phyloP scores from a whole-genome alignment of 1,140 invertebrate genomes.

The Zelostemma sp. region DNA sequence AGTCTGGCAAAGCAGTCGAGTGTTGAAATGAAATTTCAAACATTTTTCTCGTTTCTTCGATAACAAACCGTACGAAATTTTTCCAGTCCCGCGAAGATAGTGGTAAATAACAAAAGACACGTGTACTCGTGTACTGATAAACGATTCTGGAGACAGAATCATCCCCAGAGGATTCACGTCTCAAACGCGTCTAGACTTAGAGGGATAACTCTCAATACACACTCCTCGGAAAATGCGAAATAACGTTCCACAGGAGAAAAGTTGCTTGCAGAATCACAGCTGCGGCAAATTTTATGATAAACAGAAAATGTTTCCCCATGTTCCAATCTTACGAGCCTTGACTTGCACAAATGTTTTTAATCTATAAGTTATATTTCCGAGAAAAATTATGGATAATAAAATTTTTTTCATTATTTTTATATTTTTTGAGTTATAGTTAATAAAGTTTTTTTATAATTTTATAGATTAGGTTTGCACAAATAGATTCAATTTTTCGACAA shows the following conservation, averaged over 20 bases:
- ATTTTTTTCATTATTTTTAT: too few relatives aligned
- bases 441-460: too few relatives aligned
- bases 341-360: not conserved
- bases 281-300: constrained; percentile 4
- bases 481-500: too few relatives aligned
- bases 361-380: too few relatives aligned
- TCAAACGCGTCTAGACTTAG: constrained; percentile 19
- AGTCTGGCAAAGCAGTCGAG: too few relatives aligned
- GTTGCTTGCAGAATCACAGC: not conserved
- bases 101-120: constrained; percentile 26
- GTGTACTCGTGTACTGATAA: constrained; percentile 31
- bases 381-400: too few relatives aligned
- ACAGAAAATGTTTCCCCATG: constrained; percentile 2
- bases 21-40: too few relatives aligned
- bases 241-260: not conserved
- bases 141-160: constrained; percentile 11
- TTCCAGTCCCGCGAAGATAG: constrained; percentile 12
- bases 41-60: too few relatives aligned
- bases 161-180: constrained; percentile 20
- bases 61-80: too few relatives aligned
- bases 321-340: not conserved
- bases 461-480: too few relatives aligned
- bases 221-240: not conserved
- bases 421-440: too few relatives aligned
- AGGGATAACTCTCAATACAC: constrained; percentile 8